Base-by-base conservation (phyloP, 2,797 vertebrate species). In the Alectoris magna region DNA sequence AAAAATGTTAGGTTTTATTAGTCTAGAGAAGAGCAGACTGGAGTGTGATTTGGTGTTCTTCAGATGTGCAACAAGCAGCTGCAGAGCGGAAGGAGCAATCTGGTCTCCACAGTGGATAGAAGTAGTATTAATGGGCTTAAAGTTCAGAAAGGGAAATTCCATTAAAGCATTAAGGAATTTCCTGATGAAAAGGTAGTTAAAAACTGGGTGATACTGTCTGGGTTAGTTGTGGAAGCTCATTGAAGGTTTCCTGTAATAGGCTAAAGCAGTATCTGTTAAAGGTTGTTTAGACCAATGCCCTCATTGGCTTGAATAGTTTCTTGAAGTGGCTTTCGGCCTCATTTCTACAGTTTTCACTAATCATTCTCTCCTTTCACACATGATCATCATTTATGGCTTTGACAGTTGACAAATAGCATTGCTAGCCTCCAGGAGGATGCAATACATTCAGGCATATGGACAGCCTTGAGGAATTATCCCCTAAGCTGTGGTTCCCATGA, bases 161-260 rank as follows among this genome's bases (percentile, higher is more conserved):
- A 74, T 85, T 85, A 85, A 89, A 29, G 34, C 23, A 62, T 95
- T 91, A 86, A 62, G 53, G 60, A 80, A 46, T 79, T 84, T 80
- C 62, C 53, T 69, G 31, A 75, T 81, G 46, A 72, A 86, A 84
- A 84, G 58, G 79, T 75, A 75, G 14, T 84, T 93, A 90, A 88
- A 14, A 67, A 51, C 26, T 55, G 29, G 9, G 7, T 60, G 62
- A 71, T 21, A 29, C 26, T 82, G 16, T 27, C 48, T 48, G 72
- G 3, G 8, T 53, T 55, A 63, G 21, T 17, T 34, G 16, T 72
- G 44, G 60, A 90, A 38, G 9, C 7, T 43, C 22, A 13, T 4
- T 0, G 0, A 55, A 67, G 15, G 2, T 85, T 55, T 76, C 36
- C 12, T 3, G 5, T 19, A 44, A 14, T 12, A 80, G 53, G 9